phyloP scores from a whole-genome alignment of 2,113 vertebrate species.

The Toxotes jaculatrix region DNA sequence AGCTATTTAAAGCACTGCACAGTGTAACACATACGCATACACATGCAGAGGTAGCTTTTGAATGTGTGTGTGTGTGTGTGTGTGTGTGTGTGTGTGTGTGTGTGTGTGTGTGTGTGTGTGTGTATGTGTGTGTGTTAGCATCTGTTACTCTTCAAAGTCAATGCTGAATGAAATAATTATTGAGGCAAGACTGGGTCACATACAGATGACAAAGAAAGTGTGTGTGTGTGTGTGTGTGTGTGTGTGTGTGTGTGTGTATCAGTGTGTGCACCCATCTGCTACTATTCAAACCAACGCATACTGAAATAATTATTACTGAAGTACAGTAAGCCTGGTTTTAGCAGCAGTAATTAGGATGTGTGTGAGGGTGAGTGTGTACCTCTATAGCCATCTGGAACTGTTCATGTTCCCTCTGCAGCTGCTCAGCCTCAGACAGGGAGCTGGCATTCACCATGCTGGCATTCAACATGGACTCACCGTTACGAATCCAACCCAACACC shows the following conservation, averaged over 20 bases:
- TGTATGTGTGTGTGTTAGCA: constrained; percentile 1
- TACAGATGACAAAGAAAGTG: constrained; percentile 29
- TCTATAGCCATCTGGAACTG: constrained; percentile 92
- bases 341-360: constrained; percentile 57
- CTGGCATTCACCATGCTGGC: constrained; percentile 98
- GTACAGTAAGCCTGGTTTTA: constrained; percentile 50
- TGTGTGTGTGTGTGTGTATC: constrained; percentile 25
- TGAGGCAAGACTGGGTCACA: constrained; percentile 1
- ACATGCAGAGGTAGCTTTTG: not conserved
- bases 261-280: constrained; percentile 46
- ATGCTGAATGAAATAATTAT: constrained; percentile 46
- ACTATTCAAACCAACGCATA: constrained; percentile 50
- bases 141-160: constrained; percentile 54
- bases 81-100: not conserved
- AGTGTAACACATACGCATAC: not conserved
- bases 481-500: constrained; percentile 98
- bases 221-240: constrained; percentile 27
- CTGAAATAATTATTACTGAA: constrained; percentile 57
- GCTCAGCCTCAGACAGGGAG: constrained; percentile 97
- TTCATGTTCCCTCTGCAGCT: constrained; percentile 97
- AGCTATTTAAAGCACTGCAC: constrained; percentile 39
- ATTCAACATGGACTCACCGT: constrained; percentile 97
- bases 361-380: constrained; percentile 51
- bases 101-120: not conserved
- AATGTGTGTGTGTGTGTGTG: not conserved